phyloP scores from a whole-genome alignment of 35 echinoderm and acorn worm genomes.

The Ophioderma brevispina region DNA sequence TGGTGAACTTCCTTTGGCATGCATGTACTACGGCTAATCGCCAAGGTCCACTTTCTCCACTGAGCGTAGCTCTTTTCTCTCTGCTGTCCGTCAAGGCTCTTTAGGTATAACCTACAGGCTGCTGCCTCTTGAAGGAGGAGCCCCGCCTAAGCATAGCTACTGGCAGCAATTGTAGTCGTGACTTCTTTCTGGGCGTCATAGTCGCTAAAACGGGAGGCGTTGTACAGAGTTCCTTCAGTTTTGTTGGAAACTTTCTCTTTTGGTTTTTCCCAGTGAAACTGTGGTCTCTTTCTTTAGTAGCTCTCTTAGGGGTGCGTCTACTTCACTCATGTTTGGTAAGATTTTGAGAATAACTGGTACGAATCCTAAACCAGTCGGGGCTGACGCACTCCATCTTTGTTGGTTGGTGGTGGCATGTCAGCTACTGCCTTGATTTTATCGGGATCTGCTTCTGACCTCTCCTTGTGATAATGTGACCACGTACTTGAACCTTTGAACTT shows the following conservation, averaged over 20 bases:
- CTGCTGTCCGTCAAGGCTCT: conserved; percentile 57
- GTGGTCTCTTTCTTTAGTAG: conserved; percentile 31
- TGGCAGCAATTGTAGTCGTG: conserved; percentile 65
- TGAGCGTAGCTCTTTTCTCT: conserved; percentile 58
- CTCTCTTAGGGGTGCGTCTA: conserved; percentile 56
- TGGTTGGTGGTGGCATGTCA: conserved; percentile 61
- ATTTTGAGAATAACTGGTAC: conserved; percentile 69
- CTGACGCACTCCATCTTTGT: conserved; percentile 55
- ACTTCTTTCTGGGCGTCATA: conserved; percentile 34
- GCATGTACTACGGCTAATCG: conserved; percentile 59
- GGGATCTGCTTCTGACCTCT: conserved; percentile 27
- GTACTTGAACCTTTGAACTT: conserved; percentile 76
- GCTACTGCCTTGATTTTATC: conserved; percentile 66
- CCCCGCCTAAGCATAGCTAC: conserved; percentile 66
- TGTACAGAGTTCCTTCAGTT: conserved; percentile 32
- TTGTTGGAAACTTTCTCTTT: conserved; percentile 44
- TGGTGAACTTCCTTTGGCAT: conserved; percentile 83
- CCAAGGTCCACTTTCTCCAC: conserved; percentile 77
- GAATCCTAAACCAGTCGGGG: conserved; percentile 67
- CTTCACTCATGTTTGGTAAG: conserved; percentile 57
- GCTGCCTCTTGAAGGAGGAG: conserved; percentile 61
- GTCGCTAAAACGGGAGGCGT: conserved; percentile 31
- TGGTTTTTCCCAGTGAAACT: conserved; percentile 53
- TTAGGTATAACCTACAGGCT: conserved; percentile 55
- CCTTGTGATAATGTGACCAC: conserved; percentile 61